phyloP scores from a whole-genome alignment of 2,797 vertebrate genomes.

The Necrosyrtes monachus region DNA sequence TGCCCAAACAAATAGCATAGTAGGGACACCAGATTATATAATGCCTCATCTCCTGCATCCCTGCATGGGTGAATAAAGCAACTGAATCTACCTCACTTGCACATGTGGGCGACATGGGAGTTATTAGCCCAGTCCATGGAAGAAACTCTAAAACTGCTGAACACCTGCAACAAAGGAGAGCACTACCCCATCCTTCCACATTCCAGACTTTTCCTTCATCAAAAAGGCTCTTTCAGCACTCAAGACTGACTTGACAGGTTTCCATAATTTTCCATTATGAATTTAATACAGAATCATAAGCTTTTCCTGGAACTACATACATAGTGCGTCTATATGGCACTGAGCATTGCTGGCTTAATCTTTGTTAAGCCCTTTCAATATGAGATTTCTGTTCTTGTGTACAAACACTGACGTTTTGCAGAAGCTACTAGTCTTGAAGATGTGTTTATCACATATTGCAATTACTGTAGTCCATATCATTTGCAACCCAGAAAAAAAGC shows the following conservation, averaged over 20 bases:
- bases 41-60: not conserved
- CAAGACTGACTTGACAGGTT: not conserved
- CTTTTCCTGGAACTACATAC: not conserved
- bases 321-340: not conserved
- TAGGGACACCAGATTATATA: not conserved
- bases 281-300: not conserved
- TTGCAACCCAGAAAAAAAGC: not conserved
- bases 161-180: not conserved
- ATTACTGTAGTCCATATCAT: not conserved
- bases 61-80: not conserved
- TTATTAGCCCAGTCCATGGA: not conserved
- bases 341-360: not conserved
- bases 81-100: not conserved
- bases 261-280: not conserved
- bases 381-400: not conserved
- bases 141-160: not conserved
- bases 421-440: not conserved
- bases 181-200: not conserved
- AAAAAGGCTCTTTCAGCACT: not conserved
- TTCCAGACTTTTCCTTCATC: not conserved
- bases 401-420: not conserved
- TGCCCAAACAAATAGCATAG: not conserved
- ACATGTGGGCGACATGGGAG: fast-evolving
- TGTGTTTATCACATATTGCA: not conserved
- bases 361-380: not conserved